A percentile compares a stretch with the other conserved stretches of the same genome.
These are phyloP conservation scores for Cephonodes hylas DNA, from an alignment of 2,888 invertebrate species.

Conservation along the genomic window DNA sequence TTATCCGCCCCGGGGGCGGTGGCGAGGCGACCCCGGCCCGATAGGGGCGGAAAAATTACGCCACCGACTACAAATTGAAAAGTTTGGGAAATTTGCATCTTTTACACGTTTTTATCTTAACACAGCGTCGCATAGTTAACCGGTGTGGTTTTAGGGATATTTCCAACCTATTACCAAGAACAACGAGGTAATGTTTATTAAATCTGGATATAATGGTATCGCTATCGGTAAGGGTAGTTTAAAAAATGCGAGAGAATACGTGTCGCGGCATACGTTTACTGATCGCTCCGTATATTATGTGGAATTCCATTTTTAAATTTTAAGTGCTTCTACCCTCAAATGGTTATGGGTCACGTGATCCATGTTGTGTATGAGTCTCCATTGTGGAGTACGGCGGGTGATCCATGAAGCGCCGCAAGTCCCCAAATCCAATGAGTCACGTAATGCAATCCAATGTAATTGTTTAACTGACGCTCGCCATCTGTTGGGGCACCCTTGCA, in stretches of 20 bases:
- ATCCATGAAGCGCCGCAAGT: background rate
- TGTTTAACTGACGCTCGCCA: background rate
- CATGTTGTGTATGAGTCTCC: background rate
- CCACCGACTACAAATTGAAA: constrained; percentile 2
- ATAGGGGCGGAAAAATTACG: background rate
- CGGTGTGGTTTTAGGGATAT: background rate
- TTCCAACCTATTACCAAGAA: background rate
- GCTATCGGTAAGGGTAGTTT: background rate
- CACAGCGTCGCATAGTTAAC: background rate
- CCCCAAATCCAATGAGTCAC: background rate
- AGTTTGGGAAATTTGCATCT: background rate
- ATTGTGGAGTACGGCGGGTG: background rate
- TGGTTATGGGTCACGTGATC: too few relatives aligned
- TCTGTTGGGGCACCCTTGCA: background rate
- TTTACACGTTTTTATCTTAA: constrained; percentile 5
- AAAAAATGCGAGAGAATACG: background rate
- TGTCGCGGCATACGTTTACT: too few relatives aligned
- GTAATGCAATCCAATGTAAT: background rate
- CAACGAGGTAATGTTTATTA: background rate
- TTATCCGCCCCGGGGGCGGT: background rate
- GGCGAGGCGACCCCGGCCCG: background rate
- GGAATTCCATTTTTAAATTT: too few relatives aligned
- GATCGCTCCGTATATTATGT: too few relatives aligned
- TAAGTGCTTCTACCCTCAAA: too few relatives aligned
- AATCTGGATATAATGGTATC: background rate